These are phyloP conservation scores for Drosophila pseudoananassae DNA, from an alignment of 1,140 invertebrate genomes.

Conservation along the genomic window DNA sequence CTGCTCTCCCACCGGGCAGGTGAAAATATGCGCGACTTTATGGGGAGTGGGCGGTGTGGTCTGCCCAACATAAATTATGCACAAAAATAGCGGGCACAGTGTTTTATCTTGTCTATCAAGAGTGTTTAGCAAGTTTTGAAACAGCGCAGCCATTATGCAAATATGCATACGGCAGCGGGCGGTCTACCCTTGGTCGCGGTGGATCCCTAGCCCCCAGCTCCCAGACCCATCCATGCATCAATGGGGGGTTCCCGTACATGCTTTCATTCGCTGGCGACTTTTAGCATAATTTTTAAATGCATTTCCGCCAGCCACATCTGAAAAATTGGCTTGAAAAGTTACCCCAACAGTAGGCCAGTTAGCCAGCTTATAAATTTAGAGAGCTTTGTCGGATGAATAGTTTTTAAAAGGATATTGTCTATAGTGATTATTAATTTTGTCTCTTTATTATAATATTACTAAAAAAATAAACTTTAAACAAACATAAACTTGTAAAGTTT, in stretches of 20 bases:
- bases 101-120: constrained; percentile 83
- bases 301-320: constrained; percentile 55
- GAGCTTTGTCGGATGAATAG: background rate
- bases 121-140: constrained; percentile 82
- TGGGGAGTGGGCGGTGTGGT: constrained; percentile 5
- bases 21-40: constrained; percentile 37
- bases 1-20: constrained; percentile 22
- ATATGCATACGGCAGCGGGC: constrained; percentile 72
- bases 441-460: too few relatives aligned
- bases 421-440: too few relatives aligned
- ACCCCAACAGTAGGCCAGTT: background rate
- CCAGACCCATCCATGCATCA: background rate
- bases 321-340: constrained; percentile 60
- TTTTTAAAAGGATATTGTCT: background rate
- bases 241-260: constrained; percentile 17
- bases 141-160: constrained; percentile 81
- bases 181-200: constrained; percentile 19
- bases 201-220: background rate
- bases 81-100: constrained; percentile 74
- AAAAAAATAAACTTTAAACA: too few relatives aligned
- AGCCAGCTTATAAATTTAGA: background rate
- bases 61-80: constrained; percentile 73
- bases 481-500: too few relatives aligned
- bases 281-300: constrained; percentile 75
- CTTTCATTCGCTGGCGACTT: constrained; percentile 63